Evolutionary conservation across 2,797 vertebrate species (phyloP).

Genomic region (Sebastes baramenuke): DNA sequence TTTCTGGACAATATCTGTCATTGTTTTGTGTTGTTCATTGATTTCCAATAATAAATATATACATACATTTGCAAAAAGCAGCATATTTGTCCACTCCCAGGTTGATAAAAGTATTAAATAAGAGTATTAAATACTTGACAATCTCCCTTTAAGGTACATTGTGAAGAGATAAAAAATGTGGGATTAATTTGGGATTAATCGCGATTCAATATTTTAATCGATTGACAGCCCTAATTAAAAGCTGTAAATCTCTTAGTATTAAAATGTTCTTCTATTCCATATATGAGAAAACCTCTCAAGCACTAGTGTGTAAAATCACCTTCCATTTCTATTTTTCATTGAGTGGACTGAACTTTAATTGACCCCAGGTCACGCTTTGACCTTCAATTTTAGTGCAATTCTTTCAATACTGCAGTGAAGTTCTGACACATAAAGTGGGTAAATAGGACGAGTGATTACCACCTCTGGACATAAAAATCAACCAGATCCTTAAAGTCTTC

Average conservation of each 20-base stretch:
- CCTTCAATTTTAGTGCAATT: not conserved
- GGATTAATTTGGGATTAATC: too few relatives aligned
- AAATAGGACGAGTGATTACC: conserved; percentile 4
- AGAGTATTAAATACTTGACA: too few relatives aligned
- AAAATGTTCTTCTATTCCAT: conserved; percentile 6
- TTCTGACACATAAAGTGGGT: not conserved
- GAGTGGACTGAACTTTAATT: conserved; percentile 27
- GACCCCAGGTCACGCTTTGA: conserved; percentile 2
- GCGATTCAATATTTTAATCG: too few relatives aligned
- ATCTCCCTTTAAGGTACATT: too few relatives aligned
- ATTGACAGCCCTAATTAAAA: not conserved
- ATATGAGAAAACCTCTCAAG: not conserved
- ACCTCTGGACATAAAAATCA: not conserved
- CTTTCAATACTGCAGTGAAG: not conserved
- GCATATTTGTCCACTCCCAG: too few relatives aligned
- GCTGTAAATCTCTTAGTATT: conserved; percentile 13
- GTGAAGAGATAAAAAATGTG: too few relatives aligned
- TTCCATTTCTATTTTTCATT: conserved; percentile 32
- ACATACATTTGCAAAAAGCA: too few relatives aligned
- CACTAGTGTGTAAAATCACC: not conserved
- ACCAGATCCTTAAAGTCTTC: not conserved
- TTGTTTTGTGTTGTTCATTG: too few relatives aligned
- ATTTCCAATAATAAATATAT: too few relatives aligned
- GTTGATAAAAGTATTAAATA: too few relatives aligned
- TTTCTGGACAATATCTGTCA: too few relatives aligned